phyloP scores from a whole-genome alignment of 2,888 invertebrate species.

The Harmothoe impar region DNA sequence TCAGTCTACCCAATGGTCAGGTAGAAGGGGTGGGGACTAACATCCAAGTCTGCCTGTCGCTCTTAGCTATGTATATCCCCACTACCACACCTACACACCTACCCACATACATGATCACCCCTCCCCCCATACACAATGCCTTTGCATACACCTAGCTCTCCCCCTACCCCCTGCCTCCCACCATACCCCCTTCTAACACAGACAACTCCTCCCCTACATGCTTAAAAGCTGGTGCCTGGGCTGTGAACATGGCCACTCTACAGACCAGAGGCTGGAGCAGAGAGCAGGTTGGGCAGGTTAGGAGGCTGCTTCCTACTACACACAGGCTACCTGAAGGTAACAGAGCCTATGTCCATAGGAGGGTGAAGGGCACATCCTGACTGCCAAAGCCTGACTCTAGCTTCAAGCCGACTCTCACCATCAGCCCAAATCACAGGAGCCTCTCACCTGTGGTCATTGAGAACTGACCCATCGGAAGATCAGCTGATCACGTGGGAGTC shows the following conservation, averaged over 20 bases:
- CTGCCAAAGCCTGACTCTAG: neutral
- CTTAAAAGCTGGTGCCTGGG: neutral
- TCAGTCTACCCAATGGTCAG: neutral
- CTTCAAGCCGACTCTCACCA: neutral
- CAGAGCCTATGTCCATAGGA: neutral
- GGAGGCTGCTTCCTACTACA: neutral
- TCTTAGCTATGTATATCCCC: neutral
- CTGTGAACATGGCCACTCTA: neutral
- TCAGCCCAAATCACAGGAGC: neutral
- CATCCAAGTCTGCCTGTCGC: too few relatives aligned
- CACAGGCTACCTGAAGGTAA: neutral
- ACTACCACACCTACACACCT: neutral
- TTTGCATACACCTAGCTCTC: neutral
- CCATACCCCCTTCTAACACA: neutral
- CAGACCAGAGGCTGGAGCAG: neutral
- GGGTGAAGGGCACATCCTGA: neutral
- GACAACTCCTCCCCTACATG: neutral
- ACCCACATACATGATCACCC: neutral
- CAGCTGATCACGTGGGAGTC: too few relatives aligned
- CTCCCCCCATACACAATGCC: neutral
- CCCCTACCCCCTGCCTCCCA: slow-evolving; percentile 5
- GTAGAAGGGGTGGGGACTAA: neutral
- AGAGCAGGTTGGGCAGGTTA: neutral
- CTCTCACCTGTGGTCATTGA: neutral
- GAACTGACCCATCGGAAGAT: too few relatives aligned